Evolutionary conservation across 1,140 invertebrate genomes (phyloP).

Genomic region (Drosophila dunni): DNA sequence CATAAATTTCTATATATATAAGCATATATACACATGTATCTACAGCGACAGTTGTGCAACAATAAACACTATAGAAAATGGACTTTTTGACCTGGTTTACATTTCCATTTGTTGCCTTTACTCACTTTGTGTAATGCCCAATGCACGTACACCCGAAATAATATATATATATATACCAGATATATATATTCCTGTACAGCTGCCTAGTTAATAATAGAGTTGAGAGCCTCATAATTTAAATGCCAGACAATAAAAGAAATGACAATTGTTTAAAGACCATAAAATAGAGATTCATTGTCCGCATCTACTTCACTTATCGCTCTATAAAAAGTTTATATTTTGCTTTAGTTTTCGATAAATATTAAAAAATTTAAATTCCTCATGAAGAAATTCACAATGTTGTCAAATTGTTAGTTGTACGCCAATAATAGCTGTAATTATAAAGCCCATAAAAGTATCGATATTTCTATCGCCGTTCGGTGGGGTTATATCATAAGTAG

Average conservation of each 20-base stretch:
- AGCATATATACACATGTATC: no score
- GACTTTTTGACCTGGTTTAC: conserved; percentile 47
- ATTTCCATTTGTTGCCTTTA: conserved; percentile 20
- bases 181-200: background rate
- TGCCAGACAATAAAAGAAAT: conserved; percentile 13
- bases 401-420: no score
- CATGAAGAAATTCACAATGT: no score
- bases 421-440: no score
- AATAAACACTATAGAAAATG: conserved; percentile 3
- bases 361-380: no score
- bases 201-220: conserved; percentile 15
- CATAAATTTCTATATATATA: no score
- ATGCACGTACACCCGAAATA: conserved; percentile 31
- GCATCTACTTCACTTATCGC: background rate
- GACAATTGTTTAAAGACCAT: conserved; percentile 14
- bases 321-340: no score
- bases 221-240: conserved; percentile 26
- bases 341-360: no score
- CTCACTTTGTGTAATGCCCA: conserved; percentile 9
- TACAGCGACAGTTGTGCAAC: background rate
- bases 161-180: background rate
- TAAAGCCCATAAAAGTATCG: no score
- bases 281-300: conserved; percentile 7
- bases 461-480: no score
- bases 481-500: no score